Evolutionary conservation across 2,113 vertebrate genomes (phyloP).

Genomic region (Bungarus multicinctus): DNA sequence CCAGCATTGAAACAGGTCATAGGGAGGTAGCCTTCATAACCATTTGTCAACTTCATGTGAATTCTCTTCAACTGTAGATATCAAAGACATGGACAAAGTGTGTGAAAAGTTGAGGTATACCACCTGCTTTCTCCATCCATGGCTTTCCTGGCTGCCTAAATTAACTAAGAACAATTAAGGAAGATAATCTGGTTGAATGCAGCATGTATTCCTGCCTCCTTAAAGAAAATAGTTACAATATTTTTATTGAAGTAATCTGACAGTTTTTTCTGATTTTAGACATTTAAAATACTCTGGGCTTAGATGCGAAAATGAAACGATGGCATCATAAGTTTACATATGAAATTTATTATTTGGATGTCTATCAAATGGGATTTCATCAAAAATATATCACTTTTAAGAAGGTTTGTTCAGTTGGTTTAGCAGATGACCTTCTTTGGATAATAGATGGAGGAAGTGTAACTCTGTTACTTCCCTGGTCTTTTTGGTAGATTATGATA

Average conservation of each 20-base stretch:
- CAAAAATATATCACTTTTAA: background rate
- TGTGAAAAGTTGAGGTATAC: background rate
- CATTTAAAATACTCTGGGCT: background rate
- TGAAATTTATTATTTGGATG: background rate
- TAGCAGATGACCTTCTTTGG: background rate
- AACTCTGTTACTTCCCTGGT: background rate
- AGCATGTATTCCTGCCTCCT: background rate
- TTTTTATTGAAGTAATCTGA: background rate
- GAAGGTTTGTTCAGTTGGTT: background rate
- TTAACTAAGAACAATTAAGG: background rate
- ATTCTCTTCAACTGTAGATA: background rate
- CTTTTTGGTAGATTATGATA: background rate
- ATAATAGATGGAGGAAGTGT: background rate
- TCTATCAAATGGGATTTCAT: background rate
- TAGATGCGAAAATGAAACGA: background rate
- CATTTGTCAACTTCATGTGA: background rate
- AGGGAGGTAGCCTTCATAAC: background rate
- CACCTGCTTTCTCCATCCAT: background rate
- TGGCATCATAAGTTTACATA: background rate
- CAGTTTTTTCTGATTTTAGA: background rate
- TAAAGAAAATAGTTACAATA: background rate
- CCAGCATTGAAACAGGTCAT: background rate
- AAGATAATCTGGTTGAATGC: background rate
- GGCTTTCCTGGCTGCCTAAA: background rate
- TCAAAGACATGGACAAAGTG: background rate